Conservation (phyloP, 2,888 invertebrate genomes). For the Yponomeuta malinellus region DNA sequence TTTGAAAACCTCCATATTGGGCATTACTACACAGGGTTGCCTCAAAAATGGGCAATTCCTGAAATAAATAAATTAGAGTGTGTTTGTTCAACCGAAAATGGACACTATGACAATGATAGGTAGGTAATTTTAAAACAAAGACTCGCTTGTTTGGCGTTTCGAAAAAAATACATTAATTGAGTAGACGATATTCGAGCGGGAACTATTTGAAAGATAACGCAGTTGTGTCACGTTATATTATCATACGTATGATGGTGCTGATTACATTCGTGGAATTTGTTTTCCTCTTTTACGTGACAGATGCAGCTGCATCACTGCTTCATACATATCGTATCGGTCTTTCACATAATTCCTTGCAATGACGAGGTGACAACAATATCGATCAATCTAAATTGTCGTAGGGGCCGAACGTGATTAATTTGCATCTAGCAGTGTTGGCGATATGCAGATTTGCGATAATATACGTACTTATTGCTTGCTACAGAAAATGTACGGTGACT, state of each 20-base stretch:
- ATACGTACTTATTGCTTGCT: neutral
- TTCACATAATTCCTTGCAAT: neutral
- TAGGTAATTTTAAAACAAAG: no score
- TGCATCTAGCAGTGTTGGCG: neutral
- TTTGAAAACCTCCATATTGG: neutral
- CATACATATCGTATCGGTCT: neutral
- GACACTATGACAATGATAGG: no score
- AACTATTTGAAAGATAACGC: neutral
- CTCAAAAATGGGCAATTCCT: no score
- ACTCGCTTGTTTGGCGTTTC: no score
- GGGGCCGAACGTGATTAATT: neutral
- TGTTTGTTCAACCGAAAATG: no score
- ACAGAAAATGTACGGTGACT: neutral
- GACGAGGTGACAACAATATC: neutral
- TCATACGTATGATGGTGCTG: conserved; percentile 4
- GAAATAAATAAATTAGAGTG: no score
- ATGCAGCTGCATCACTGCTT: neutral
- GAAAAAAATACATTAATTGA: neutral
- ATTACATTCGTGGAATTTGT: neutral
- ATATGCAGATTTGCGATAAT: neutral
- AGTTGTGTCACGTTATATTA: neutral
- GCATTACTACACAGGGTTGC: no score
- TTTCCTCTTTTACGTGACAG: neutral
- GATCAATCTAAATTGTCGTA: conserved; percentile 1
- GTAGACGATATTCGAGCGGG: neutral